These are phyloP conservation scores for Hirundo rustica DNA, from an alignment of 2,797 vertebrate species.

Conservation along the genomic window DNA sequence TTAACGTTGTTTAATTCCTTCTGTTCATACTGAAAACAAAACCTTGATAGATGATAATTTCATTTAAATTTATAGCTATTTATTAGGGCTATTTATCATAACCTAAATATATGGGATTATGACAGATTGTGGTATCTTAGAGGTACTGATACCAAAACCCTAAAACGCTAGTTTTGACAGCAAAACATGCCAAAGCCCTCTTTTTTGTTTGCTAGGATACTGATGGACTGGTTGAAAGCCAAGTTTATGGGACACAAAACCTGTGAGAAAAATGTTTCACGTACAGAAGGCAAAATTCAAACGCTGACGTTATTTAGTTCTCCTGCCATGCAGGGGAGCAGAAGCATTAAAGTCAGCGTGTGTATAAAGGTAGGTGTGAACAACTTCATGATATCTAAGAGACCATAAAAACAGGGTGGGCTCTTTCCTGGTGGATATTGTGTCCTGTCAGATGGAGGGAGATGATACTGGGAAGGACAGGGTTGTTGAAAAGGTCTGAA, in stretches of 20 bases:
- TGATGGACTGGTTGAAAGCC: constrained; percentile 90
- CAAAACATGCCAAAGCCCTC: neutral
- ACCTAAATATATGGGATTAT: neutral
- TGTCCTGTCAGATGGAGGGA: neutral
- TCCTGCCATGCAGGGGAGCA: constrained; percentile 59
- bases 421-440: neutral
- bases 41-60: neutral
- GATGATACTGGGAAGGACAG: neutral
- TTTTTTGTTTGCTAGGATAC: constrained; percentile 74
- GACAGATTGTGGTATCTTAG: neutral
- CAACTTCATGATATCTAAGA: neutral
- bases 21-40: neutral
- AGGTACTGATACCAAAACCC: neutral
- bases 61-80: neutral
- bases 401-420: neutral
- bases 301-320: constrained; percentile 80
- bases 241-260: constrained; percentile 80
- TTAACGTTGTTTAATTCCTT: neutral
- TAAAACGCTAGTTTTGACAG: neutral
- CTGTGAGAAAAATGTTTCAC: constrained; percentile 11
- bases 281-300: constrained; percentile 73
- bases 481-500: neutral
- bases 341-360: constrained; percentile 76
- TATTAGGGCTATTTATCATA: neutral
- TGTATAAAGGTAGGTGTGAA: constrained; percentile 85